Conservation (phyloP, 1,140 invertebrate genomes). For the Anthonomus grandis region DNA sequence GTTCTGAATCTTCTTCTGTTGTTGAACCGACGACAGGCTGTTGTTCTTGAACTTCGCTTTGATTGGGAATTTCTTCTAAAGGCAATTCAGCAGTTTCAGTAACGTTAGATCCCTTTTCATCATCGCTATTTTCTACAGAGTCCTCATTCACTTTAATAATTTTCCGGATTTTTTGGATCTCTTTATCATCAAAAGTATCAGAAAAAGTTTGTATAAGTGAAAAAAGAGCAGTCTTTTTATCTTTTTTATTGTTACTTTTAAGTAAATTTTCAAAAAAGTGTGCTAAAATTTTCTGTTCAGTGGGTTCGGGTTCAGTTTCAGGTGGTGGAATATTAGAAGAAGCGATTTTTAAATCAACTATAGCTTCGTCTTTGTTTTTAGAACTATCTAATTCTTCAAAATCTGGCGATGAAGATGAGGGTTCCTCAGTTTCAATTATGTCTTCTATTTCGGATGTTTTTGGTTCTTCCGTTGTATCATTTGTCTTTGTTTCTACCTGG, state of each 20-base stretch:
- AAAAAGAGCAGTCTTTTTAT: slow-evolving; percentile 34
- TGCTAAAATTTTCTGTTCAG: slow-evolving; percentile 34
- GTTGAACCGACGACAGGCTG: slow-evolving; percentile 13
- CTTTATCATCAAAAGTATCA: slow-evolving; percentile 30
- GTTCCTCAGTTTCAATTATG: background rate
- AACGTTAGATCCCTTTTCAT: slow-evolving; percentile 7
- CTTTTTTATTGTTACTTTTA: slow-evolving; percentile 33
- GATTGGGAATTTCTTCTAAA: background rate
- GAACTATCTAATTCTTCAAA: background rate
- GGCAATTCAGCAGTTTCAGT: background rate
- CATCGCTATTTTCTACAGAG: slow-evolving; percentile 16
- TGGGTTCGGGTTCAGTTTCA: slow-evolving; percentile 12
- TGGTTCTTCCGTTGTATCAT: slow-evolving; percentile 2
- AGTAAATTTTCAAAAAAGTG: slow-evolving; percentile 38
- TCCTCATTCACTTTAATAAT: slow-evolving; percentile 32
- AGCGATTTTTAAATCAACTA: no score
- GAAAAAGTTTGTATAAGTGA: slow-evolving; percentile 35
- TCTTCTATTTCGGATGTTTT: background rate
- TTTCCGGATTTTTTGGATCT: slow-evolving; percentile 33
- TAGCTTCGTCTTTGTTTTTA: background rate
- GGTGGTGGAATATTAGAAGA: no score
- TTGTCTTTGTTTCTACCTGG: background rate
- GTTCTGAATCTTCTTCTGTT: slow-evolving; percentile 8
- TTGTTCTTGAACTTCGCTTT: background rate
- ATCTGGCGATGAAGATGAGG: background rate